These are phyloP conservation scores for Clamator glandarius DNA, from an alignment of 2,797 vertebrate species.

Conservation along the genomic window DNA sequence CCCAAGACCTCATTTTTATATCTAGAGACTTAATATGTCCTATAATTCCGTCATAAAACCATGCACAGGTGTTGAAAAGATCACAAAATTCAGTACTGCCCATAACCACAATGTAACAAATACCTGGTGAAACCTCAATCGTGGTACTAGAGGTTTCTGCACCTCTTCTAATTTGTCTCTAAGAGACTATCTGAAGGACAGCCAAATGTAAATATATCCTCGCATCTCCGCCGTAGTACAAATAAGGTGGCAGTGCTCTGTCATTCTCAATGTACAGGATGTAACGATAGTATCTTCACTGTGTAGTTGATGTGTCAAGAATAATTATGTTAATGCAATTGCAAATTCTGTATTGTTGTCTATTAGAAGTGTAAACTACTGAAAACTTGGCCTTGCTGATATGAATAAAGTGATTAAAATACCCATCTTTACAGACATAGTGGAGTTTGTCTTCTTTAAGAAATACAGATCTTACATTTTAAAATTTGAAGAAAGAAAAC, in stretches of 20 bases:
- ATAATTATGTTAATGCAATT: conserved; percentile 42
- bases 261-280: conserved; percentile 39
- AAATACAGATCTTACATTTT: accelerated
- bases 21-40: neutral
- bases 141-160: neutral
- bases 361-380: conserved; percentile 74
- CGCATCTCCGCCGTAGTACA: neutral
- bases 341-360: conserved; percentile 71
- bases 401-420: conserved; percentile 74
- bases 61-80: neutral
- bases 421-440: conserved; percentile 45
- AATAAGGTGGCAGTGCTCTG: neutral
- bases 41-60: neutral
- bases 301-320: conserved; percentile 57
- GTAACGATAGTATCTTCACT: neutral
- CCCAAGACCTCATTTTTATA: neutral
- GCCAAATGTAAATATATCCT: conserved; percentile 1
- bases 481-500: neutral
- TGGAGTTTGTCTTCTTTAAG: neutral
- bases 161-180: conserved; percentile 59
- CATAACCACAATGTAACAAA: neutral
- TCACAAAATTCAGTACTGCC: neutral
- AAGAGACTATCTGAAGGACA: conserved; percentile 53
- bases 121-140: neutral
- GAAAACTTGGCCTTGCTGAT: conserved; percentile 67